Evolutionary conservation across 2,888 invertebrate species (phyloP), one percentile per base, ranked within the genome.

Genomic region (Axea sp.): DNA sequence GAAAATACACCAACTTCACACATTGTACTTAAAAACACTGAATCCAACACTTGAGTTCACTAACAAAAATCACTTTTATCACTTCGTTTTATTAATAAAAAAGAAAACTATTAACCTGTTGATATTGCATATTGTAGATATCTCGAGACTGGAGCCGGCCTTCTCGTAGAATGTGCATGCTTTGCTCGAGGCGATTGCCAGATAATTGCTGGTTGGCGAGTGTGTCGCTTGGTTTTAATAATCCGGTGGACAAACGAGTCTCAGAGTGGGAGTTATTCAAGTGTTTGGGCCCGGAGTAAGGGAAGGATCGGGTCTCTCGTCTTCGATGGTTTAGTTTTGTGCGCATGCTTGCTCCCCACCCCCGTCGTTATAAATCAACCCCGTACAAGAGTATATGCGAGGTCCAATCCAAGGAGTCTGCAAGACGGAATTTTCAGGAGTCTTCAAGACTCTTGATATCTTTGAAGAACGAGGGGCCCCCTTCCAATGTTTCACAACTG

Each of bases 191-290:
- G 80, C 85, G 85, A 80, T 83, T 81, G 82, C 78, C 82, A 79
- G 83, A 86, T 86, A 86, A 86, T 86, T 86, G 83, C 85, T 80
- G 82, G 86, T 85, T 86, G 81, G 79, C 76, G 80, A 80, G 82
- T 82, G 82, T 85, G 86, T 86, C 86, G 84, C 84, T 80, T 83
- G 79, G 84, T 85, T 86, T 86, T 86, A 86, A 86, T 86, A 85
- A 86, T 83, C 77, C 82, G 81, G 84, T 85, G 85, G 86, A 85
- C 84, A 86, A 81, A 80, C 81, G 78, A 83, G 81, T 78, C 78
- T 72, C 64, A 51, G 81, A 81, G 84, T 82, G 83, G 83, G 84
- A 82, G 82, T 77, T 79, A 80, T 77, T 78, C 73, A 77, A 74
- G 76, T 73, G 69, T 77, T 75, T 65, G 60, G 68, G 37, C 60